Evolutionary conservation across 2,888 invertebrate species (phyloP), one percentile per base, ranked within the genome.

Genomic region (Agrotis exclamationis): DNA sequence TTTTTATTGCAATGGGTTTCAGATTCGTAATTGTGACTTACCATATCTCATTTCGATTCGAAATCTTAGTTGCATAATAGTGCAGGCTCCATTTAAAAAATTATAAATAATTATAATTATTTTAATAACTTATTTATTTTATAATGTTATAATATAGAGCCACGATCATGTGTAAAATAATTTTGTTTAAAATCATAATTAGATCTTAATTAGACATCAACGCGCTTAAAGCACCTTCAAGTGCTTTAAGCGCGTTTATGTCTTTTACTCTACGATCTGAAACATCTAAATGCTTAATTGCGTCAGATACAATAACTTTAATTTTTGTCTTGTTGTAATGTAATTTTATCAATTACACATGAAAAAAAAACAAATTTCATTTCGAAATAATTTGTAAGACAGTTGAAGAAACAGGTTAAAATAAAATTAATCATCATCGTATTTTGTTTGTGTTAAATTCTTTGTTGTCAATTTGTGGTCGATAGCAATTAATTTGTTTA

Each of bases 181-280:
- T 20, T 0, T 6, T 45, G 1, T 50, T n/a, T 1, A 18, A 33
- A 33, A 33, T 33, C 33, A 9, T 33, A 3, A 20, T 24, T 14
- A n/a, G n/a, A n/a, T n/a, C n/a, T n/a, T n/a, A n/a, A n/a, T n/a
- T n/a, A n/a, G n/a, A n/a, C n/a, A n/a, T n/a, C n/a, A n/a, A n/a
- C n/a, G n/a, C n/a, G n/a, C n/a, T n/a, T n/a, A n/a, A n/a, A n/a
- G n/a, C n/a, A n/a, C n/a, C n/a, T 18, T 3, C 24, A 63, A 5
- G 3, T 14, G 1, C 18, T 63, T 28, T 0, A 22, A 72, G 67
- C 81, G 80, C 91, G 93, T 93, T 93, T 90, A 92, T 86, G 89
- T 93, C 91, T 91, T 92, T 90, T 88, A 45, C 76, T 85, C 64
- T 63, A 16, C 65, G 45, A 45, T 58, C 47, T 51, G 47, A 44